Percentiles rank a stretch among this genome's conserved stretches.
These are phyloP conservation scores for Cephus runcator DNA, from an alignment of 2,888 invertebrate species.

Conservation along the genomic window DNA sequence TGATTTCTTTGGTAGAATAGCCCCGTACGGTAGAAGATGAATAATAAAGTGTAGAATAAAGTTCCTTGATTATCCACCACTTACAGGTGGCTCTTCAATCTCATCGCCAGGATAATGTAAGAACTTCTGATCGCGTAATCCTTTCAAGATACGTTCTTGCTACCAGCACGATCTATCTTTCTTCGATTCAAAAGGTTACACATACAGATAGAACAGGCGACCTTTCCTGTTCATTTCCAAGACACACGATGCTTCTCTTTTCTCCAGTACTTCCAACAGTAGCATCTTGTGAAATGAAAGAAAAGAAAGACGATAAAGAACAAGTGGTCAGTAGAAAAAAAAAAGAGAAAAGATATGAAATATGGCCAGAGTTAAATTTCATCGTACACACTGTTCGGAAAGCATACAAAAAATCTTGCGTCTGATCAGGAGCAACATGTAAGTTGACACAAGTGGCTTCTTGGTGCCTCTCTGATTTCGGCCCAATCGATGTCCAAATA, in stretches of 20 bases:
- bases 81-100: neutral
- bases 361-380: neutral
- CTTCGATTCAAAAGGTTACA: neutral
- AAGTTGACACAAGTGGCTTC: neutral
- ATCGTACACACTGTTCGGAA: no score
- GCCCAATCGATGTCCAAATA: neutral
- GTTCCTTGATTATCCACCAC: neutral
- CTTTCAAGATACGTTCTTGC: neutral
- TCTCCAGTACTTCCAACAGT: neutral
- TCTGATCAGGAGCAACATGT: neutral
- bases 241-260: neutral
- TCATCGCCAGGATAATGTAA: neutral
- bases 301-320: no score
- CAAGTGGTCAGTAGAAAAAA: no score
- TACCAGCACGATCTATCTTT: neutral
- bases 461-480: neutral
- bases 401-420: no score
- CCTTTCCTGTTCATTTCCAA: neutral
- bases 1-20: neutral
- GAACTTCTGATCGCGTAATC: neutral
- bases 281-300: no score
- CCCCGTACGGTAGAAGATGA: neutral
- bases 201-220: neutral
- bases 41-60: neutral
- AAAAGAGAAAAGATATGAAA: neutral